Percentiles rank a stretch among this genome's conserved stretches.
Evolutionary conservation across 2,113 vertebrate genomes (phyloP).

Genomic region (Hyperopisus bebe): DNA sequence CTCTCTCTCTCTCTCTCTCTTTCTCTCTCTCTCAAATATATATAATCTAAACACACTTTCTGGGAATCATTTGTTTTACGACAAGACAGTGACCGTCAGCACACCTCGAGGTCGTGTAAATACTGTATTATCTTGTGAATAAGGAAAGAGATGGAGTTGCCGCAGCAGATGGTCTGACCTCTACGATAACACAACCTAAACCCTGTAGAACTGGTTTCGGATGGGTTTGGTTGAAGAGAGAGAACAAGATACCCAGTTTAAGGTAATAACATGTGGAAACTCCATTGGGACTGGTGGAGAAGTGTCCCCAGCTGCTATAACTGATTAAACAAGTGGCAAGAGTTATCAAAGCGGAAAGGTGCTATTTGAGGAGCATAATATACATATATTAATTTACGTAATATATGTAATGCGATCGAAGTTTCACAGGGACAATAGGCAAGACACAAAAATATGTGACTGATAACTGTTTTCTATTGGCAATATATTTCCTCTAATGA

Average conservation of each 20-base stretch:
- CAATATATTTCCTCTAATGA: background rate
- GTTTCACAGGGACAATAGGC: background rate
- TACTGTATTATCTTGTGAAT: too few species aligned
- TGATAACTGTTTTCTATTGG: background rate
- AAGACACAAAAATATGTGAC: background rate
- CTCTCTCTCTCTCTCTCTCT: too few species aligned
- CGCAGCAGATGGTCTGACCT: background rate
- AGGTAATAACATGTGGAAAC: background rate
- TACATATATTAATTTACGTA: background rate
- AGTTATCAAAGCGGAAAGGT: background rate
- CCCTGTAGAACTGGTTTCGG: background rate
- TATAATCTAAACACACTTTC: too few species aligned
- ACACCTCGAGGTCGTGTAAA: too few species aligned
- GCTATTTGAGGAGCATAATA: background rate
- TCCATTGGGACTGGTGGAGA: background rate
- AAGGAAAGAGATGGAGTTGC: background rate
- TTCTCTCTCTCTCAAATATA: too few species aligned
- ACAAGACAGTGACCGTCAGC: too few species aligned
- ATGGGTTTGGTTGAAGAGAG: background rate
- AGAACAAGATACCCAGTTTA: background rate
- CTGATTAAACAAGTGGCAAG: background rate
- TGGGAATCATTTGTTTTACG: too few species aligned
- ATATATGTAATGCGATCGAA: background rate
- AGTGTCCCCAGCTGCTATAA: background rate
- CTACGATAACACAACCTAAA: background rate